Base-by-base conservation (phyloP, 2,797 vertebrate genomes). In the Notolepis coatsorum region DNA sequence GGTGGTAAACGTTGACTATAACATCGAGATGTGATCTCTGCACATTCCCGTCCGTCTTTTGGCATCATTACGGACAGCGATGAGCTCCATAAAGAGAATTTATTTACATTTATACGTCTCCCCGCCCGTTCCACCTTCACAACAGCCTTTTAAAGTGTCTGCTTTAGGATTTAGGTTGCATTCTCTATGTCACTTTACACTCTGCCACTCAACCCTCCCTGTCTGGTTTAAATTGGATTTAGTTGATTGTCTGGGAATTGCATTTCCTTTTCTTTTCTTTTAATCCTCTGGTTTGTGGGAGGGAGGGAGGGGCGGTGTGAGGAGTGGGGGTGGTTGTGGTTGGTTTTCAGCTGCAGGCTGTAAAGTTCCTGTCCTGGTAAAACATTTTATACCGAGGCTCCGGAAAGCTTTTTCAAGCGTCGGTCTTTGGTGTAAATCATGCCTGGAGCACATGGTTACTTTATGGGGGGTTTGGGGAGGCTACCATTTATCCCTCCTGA, bases 331-430 rank as follows among this genome's bases (percentile, higher is more conserved):
- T 55, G 67, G 57, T 75, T 75, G 84, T 64, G 80, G 82, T 84
- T 65, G 73, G 73, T 72, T 84, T 85, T 89, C 82, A 88, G 79
- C 82, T 88, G 81, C 52, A 77, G 68, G 73, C 84, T 75, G 37
- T 91, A 91, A 90, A 90, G 77, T 68, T 78, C 54, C 60, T 82
- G 79, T 89, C 79, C 84, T 86, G 84, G 72, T 90, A 84, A 90
- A 91, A 84, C 82, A 85, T 88, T 91, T 89, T 77, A 87, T 84
- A 73, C 77, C 25, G 71, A 21, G 75, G 77, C 82, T 51, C 75
- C 72, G 75, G 73, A 84, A 87, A 87, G 76, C 77, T 75, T 87
- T 88, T 90, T 73, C 81, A 89, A 88, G 82, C 65, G 69, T 78
- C 84, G 75, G 57, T n/a, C 77, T 81, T 82, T 74, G 72, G 73